Evolutionary conservation across 2,888 invertebrate genomes (phyloP).

Genomic region (Emmelina monodactyla): DNA sequence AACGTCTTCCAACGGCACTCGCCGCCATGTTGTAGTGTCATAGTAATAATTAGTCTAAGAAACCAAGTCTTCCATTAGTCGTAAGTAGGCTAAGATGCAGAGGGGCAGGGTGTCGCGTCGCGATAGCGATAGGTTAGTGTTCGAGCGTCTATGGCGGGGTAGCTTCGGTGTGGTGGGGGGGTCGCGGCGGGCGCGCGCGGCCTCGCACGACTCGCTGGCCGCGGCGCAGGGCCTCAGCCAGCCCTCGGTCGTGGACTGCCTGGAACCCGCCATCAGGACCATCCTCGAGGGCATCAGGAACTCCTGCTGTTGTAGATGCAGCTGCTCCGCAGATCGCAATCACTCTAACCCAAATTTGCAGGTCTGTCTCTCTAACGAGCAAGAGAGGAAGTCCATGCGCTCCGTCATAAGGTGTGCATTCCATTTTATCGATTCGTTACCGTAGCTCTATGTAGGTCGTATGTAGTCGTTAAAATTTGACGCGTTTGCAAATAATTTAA

Average conservation of each 20-base stretch:
- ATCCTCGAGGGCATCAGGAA: constrained; percentile 43
- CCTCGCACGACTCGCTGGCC: constrained; percentile 28
- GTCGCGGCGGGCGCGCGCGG: constrained; percentile 42
- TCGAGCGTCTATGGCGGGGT: constrained; percentile 77
- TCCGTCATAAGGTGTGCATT: constrained; percentile 73
- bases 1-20: constrained; percentile 47
- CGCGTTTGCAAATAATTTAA: constrained; percentile 6
- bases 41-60: constrained; percentile 34
- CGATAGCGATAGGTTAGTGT: constrained; percentile 70
- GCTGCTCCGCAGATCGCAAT: constrained; percentile 35
- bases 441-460: constrained; percentile 9
- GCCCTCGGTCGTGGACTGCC: constrained; percentile 42
- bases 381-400: constrained; percentile 66
- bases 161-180: constrained; percentile 63
- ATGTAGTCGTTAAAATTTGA: constrained; percentile 6
- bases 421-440: too few relatives aligned
- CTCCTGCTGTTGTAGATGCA: constrained; percentile 56
- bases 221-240: constrained; percentile 18
- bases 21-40: constrained; percentile 34
- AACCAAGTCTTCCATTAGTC: constrained; percentile 65
- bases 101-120: constrained; percentile 55
- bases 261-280: constrained; percentile 49
- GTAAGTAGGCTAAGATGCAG: constrained; percentile 49
- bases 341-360: constrained; percentile 56
- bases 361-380: constrained; percentile 60